Percentiles rank a stretch among this genome's conserved stretches.
Conservation (phyloP, 1,140 invertebrate genomes). For the Steinernema khuongi region DNA sequence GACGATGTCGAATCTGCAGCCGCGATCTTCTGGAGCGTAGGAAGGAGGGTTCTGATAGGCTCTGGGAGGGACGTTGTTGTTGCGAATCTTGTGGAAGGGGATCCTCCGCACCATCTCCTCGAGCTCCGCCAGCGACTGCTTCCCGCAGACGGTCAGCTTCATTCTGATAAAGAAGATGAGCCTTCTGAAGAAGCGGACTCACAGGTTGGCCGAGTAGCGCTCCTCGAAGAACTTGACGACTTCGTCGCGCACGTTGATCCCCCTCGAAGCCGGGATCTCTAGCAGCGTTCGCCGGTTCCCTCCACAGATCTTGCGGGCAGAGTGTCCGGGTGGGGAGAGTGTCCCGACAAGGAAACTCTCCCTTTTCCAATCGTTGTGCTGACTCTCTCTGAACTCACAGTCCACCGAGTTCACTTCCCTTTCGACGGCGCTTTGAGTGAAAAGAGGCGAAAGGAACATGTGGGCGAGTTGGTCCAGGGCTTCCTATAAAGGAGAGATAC, state of each 20-base stretch:
- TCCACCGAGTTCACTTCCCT: constrained; percentile 89
- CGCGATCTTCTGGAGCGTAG: constrained; percentile 67
- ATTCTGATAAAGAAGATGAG: constrained; percentile 38
- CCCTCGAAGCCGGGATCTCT: constrained; percentile 71
- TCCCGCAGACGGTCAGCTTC: constrained; percentile 43
- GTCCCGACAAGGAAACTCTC: constrained; percentile 75
- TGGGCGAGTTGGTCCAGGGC: constrained; percentile 73
- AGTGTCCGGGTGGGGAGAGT: constrained; percentile 54
- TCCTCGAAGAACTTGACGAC: constrained; percentile 81
- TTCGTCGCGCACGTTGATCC: constrained; percentile 74
- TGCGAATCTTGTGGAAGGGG: constrained; percentile 71
- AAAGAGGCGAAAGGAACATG: constrained; percentile 85
- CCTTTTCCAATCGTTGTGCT: constrained; percentile 79
- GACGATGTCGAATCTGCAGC: background rate
- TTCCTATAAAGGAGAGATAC: constrained; percentile 14
- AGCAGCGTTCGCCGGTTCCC: constrained; percentile 76
- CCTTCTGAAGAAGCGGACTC: constrained; percentile 6
- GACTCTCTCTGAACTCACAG: constrained; percentile 90
- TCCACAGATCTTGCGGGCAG: constrained; percentile 58
- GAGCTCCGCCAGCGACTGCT: constrained; percentile 80
- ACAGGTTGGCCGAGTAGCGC: constrained; percentile 85
- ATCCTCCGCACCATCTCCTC: constrained; percentile 72
- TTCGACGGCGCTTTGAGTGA: constrained; percentile 81
- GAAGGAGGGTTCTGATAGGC: constrained; percentile 69
- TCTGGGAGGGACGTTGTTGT: constrained; percentile 71